These are phyloP conservation scores for Spodoptera litura DNA, from an alignment of 1,140 invertebrate species.

Conservation along the genomic window DNA sequence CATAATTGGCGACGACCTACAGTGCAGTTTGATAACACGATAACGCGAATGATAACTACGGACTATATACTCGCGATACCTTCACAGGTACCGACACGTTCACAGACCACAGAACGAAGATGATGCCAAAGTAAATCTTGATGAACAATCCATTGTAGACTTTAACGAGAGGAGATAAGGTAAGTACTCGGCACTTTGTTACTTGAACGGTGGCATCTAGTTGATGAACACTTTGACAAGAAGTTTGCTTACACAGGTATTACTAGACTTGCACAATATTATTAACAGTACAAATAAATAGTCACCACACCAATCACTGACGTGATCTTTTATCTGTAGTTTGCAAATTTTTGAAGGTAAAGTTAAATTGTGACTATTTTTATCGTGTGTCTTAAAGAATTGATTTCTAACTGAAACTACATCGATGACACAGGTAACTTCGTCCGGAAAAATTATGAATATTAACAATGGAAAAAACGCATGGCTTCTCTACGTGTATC, in stretches of 20 bases:
- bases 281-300: no score
- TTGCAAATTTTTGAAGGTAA: no score
- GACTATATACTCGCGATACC: constrained; percentile 2
- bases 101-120: not conserved
- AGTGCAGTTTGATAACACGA: constrained; percentile 43
- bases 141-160: constrained; percentile 1
- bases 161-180: not conserved
- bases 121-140: not conserved
- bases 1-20: constrained; percentile 27
- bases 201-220: not conserved
- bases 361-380: no score
- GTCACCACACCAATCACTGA: no score
- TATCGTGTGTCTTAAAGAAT: no score
- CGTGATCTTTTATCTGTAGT: no score
- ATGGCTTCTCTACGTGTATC: no score
- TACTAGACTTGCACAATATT: not conserved
- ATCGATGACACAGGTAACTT: no score
- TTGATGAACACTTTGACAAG: not conserved
- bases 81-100: not conserved
- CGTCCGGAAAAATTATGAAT: no score
- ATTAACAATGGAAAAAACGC: no score
- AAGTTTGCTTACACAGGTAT: constrained; percentile 17
- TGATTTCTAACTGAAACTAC: no score
- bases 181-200: not conserved
- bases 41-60: constrained; percentile 35